phyloP scores from a whole-genome alignment of 1,140 invertebrate species.

The Drosophila aff. region DNA sequence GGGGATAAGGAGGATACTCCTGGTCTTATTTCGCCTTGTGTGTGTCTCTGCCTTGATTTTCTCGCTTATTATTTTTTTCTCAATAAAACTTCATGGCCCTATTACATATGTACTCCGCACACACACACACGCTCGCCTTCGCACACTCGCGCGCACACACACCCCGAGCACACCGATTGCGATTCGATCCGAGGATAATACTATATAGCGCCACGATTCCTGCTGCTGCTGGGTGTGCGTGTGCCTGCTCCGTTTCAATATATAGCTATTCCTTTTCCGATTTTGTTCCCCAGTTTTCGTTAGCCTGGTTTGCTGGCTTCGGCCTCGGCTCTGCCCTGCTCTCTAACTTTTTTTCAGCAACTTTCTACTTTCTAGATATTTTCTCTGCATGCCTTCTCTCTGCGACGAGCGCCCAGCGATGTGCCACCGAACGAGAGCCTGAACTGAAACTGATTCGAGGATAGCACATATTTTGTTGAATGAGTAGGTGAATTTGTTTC shows the following conservation, averaged over 20 bases:
- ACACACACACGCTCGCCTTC: conserved; percentile 51
- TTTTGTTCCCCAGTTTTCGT: conserved; percentile 16
- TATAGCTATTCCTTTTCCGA: conserved; percentile 16
- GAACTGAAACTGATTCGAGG: conserved; percentile 69
- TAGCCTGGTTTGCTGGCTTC: conserved; percentile 17
- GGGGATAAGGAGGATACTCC: conserved; percentile 11
- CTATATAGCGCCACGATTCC: conserved; percentile 25
- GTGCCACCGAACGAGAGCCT: conserved; percentile 76
- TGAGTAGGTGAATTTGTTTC: conserved; percentile 66
- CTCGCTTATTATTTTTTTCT: conserved; percentile 48
- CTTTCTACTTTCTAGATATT: conserved; percentile 46
- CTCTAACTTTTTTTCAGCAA: conserved; percentile 50
- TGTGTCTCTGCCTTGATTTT: conserved; percentile 39
- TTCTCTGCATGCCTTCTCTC: conserved; percentile 53
- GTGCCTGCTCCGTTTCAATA: conserved; percentile 19
- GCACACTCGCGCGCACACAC: conserved; percentile 51
- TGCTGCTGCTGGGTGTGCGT: conserved; percentile 25
- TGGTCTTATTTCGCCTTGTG: conserved; percentile 36
- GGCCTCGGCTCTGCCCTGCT: conserved; percentile 29
- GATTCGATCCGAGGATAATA: conserved; percentile 58
- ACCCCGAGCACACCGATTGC: conserved; percentile 66
- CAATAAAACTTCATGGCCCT: conserved; percentile 81
- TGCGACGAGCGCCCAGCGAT: conserved; percentile 76
- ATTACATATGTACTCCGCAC: conserved; percentile 75
- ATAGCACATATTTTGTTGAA: conserved; percentile 75